Conservation (phyloP, 2,888 invertebrate genomes). For the Ceramica pisi region DNA sequence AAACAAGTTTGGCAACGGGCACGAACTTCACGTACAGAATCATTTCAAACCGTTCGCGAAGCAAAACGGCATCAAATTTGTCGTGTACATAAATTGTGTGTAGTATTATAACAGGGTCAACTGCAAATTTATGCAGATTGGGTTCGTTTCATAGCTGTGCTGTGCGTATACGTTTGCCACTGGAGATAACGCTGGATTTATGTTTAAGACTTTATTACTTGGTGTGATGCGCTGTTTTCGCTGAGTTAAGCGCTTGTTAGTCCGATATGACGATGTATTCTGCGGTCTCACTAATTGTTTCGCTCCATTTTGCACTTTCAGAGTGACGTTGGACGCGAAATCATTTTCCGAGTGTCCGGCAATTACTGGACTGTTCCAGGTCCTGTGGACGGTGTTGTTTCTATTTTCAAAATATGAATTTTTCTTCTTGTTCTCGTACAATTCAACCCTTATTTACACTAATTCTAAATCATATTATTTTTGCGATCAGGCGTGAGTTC, state of each 20-base stretch:
- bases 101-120: conserved; percentile 82
- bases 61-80: conserved; percentile 73
- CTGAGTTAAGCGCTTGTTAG: conserved; percentile 66
- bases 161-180: conserved; percentile 80
- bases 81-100: conserved; percentile 75
- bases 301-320: conserved; percentile 56
- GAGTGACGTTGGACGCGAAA: conserved; percentile 37
- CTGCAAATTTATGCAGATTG: conserved; percentile 87
- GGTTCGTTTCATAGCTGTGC: conserved; percentile 80
- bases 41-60: conserved; percentile 69
- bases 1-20: conserved; percentile 67
- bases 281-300: conserved; percentile 66
- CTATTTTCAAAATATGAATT: conserved; percentile 13
- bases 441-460: not conserved
- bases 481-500: not conserved
- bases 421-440: conserved; percentile 1
- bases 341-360: conserved; percentile 39
- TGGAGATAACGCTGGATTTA: conserved; percentile 82
- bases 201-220: conserved; percentile 79
- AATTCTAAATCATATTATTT: not conserved
- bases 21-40: conserved; percentile 66
- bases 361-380: conserved; percentile 26
- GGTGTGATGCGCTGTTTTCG: conserved; percentile 66
- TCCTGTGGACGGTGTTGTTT: conserved; percentile 14
- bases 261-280: conserved; percentile 59